Evolutionary conservation across 2,113 vertebrate genomes (phyloP), one percentile per base, ranked within the genome.

Genomic region (Echinops telfairi): DNA sequence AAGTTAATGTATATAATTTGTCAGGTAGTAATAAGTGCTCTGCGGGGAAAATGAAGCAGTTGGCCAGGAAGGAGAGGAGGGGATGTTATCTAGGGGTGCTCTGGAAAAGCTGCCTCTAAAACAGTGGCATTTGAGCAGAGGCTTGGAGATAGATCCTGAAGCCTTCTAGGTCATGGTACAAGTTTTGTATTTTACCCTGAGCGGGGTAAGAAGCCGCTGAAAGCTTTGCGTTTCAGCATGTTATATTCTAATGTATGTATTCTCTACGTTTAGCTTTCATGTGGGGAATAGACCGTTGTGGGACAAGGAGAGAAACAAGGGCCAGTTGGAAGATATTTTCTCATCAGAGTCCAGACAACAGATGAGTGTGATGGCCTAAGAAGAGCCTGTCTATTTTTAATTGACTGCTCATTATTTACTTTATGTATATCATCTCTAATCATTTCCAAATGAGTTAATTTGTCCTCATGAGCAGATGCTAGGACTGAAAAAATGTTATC

Each of bases 141-240:
- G 27, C 71, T 27, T 70, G 40, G 82, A 66, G 58, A 31, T 27
- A 25, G 38, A 60, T 71, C 2, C 1, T 43, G 31, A 86, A 29
- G 27, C 17, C 71, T 4, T 47, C 20, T 4, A 20, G 9, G 79
- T 79, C 33, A 15, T 17, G 27, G 62, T 29, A 8, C 27, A 58
- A 76, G 71, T 40, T 86, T 64, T 79, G 43, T n/a, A 83, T 71
- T 87, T 90, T 23, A 31, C 29, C 36, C 58, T 14, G 33, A 92
- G 31, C 33, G 83, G 60, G 38, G 40, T 0, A 1, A 43, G 71
- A 84, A n/a, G 20, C 38, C 8, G 3, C 16, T 9, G 31, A 11
- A 53, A 57, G 1, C 14, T 86, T 90, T 38, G 29, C 58, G 53
- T 25, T 17, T 0, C n/a, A 2, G 6, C 2, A 6, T 23, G 77